These are phyloP conservation scores for Ptychoptera albimana DNA, from an alignment of 2,888 invertebrate species.

Conservation along the genomic window DNA sequence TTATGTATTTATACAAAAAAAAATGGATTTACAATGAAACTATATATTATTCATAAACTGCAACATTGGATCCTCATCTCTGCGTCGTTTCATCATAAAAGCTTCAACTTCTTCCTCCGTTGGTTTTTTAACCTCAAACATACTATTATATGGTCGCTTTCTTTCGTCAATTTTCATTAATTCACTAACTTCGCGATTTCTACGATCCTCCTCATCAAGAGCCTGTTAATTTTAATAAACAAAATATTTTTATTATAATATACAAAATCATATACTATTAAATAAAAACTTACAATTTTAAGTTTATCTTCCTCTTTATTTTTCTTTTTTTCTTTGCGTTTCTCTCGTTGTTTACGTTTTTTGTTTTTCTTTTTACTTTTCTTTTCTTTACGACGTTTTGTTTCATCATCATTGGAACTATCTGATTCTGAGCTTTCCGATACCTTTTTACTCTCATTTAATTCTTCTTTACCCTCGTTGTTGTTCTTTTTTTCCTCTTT, in stretches of 20 bases:
- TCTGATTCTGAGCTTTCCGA: not conserved
- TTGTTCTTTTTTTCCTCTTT: too few relatives aligned
- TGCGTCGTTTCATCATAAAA: slow-evolving; percentile 67
- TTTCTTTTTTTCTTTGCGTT: slow-evolving; percentile 21
- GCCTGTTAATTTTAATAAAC: slow-evolving; percentile 29
- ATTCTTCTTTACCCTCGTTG: not conserved
- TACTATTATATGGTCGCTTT: slow-evolving; percentile 86
- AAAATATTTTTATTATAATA: not conserved
- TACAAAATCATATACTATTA: not conserved
- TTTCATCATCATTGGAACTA: not conserved
- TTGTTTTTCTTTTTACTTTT: slow-evolving; percentile 32
- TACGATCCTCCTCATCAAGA: slow-evolving; percentile 44
- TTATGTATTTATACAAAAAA: too few relatives aligned
- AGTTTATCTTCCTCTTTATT: slow-evolving; percentile 36
- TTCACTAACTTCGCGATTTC: slow-evolving; percentile 42
- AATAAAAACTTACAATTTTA: slow-evolving; percentile 29
- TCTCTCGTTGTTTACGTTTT: slow-evolving; percentile 31
- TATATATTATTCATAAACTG: slow-evolving; percentile 36
- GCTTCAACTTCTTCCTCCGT: slow-evolving; percentile 90
- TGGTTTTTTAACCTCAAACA: slow-evolving; percentile 67
- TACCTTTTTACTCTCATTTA: not conserved
- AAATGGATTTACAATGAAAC: not conserved
- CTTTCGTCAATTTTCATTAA: slow-evolving; percentile 67
- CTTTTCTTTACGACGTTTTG: slow-evolving; percentile 8
- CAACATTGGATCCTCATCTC: slow-evolving; percentile 90